phyloP scores from a whole-genome alignment of 2,888 invertebrate genomes.

The Tridacna crocea region DNA sequence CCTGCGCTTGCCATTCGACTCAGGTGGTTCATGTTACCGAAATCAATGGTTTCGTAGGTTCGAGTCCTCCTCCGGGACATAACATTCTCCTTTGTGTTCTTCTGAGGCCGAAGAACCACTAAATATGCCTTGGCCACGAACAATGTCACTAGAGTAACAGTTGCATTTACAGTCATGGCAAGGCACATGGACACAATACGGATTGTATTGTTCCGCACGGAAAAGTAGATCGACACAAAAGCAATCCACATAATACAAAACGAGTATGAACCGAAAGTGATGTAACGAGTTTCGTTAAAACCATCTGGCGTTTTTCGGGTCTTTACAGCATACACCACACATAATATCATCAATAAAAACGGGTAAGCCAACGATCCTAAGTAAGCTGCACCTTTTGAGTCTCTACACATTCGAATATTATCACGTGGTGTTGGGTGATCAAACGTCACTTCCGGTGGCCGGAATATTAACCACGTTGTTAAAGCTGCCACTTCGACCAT shows the following conservation, averaged over 20 bases:
- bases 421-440: slow-evolving; percentile 76
- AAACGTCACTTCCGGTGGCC: slow-evolving; percentile 84
- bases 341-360: slow-evolving; percentile 85
- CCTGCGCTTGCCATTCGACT: slow-evolving; percentile 61
- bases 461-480: slow-evolving; percentile 85
- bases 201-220: slow-evolving; percentile 85
- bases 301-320: slow-evolving; percentile 87
- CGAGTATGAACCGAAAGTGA: slow-evolving; percentile 87
- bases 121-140: slow-evolving; percentile 87
- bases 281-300: slow-evolving; percentile 87
- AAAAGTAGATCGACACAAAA: slow-evolving; percentile 86
- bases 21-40: slow-evolving; percentile 47
- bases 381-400: slow-evolving; percentile 85
- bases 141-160: slow-evolving; percentile 86
- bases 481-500: slow-evolving; percentile 85
- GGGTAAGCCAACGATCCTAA: slow-evolving; percentile 86
- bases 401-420: slow-evolving; percentile 82
- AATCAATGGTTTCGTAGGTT: slow-evolving; percentile 50
- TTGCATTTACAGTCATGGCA: slow-evolving; percentile 86
- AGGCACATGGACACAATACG: slow-evolving; percentile 86
- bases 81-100: slow-evolving; percentile 87
- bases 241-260: slow-evolving; percentile 87
- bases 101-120: slow-evolving; percentile 86
- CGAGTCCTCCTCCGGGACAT: slow-evolving; percentile 82
- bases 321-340: slow-evolving; percentile 86